Evolutionary conservation across 2,797 vertebrate species (phyloP).

Genomic region (Acanthurus lineatus): DNA sequence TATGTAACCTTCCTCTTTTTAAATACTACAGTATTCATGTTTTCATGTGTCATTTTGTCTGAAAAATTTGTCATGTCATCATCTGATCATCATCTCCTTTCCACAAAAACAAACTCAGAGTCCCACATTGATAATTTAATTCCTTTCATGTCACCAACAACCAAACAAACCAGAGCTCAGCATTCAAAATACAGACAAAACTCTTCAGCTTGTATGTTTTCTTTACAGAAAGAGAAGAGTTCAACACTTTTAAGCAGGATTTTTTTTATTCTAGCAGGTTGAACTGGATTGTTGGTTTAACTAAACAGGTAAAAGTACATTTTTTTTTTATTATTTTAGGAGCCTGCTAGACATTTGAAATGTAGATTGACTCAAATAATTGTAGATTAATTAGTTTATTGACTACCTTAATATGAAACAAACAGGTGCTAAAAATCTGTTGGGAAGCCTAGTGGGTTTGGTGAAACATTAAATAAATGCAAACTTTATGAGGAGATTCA

Average conservation of each 20-base stretch:
- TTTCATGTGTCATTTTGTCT: too few species aligned
- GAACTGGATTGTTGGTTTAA: neutral
- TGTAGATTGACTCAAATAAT: neutral
- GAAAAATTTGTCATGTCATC: too few species aligned
- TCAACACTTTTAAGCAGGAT: neutral
- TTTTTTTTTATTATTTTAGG: constrained; percentile 13
- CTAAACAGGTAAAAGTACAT: neutral
- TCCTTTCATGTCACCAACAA: constrained; percentile 6
- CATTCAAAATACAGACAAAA: constrained; percentile 12
- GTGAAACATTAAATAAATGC: neutral
- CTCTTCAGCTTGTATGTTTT: neutral
- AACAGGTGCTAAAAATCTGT: too few species aligned
- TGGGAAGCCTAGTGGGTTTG: too few species aligned
- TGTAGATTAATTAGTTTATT: neutral
- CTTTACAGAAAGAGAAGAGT: neutral
- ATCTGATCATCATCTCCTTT: neutral
- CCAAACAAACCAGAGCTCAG: constrained; percentile 11
- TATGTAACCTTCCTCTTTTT: too few species aligned
- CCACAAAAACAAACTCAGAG: neutral
- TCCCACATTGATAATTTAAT: constrained; percentile 43
- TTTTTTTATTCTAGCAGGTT: neutral
- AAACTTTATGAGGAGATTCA: neutral
- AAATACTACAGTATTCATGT: too few species aligned
- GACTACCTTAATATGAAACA: neutral
- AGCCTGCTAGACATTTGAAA: neutral